These are phyloP conservation scores for Mythimna loreyi DNA, from an alignment of 2,888 invertebrate genomes.

Conservation along the genomic window DNA sequence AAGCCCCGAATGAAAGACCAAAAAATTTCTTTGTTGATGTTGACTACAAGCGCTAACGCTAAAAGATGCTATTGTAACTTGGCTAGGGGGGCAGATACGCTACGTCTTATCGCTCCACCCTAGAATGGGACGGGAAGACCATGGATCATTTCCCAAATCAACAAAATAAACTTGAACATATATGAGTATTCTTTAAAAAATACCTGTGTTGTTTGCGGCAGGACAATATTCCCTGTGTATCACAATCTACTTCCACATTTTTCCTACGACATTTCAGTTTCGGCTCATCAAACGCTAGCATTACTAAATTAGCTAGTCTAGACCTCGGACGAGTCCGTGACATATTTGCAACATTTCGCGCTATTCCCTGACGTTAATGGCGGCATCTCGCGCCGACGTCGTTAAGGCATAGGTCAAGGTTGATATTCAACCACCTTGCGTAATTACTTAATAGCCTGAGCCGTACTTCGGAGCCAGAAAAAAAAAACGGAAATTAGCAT, in stretches of 20 bases:
- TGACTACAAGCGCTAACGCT: no score
- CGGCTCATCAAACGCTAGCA: slow-evolving; percentile 10
- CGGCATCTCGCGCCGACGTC: slow-evolving; percentile 36
- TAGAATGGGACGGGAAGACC: no score
- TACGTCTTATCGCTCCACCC: no score
- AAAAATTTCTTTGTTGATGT: no score
- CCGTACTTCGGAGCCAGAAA: background rate
- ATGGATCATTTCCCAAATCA: no score
- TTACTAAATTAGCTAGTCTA: slow-evolving; percentile 10
- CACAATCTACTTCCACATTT: background rate
- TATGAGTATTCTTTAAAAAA: background rate
- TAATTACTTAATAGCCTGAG: slow-evolving; percentile 42
- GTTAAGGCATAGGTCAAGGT: slow-evolving; percentile 40
- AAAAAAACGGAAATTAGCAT: slow-evolving; percentile 9
- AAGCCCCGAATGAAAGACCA: no score
- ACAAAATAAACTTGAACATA: no score
- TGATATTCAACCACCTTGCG: slow-evolving; percentile 14
- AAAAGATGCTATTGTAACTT: no score
- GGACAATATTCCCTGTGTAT: background rate
- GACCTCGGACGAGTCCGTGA: slow-evolving; percentile 11
- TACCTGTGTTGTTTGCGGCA: background rate
- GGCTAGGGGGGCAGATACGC: no score
- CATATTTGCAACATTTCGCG: slow-evolving; percentile 39
- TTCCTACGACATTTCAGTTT: background rate
- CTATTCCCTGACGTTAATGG: slow-evolving; percentile 32